Percentiles rank a stretch among this genome's conserved stretches.
phyloP scores from a whole-genome alignment of 2,113 vertebrate species.

The zebrafish (Danio rerio) region DNA sequence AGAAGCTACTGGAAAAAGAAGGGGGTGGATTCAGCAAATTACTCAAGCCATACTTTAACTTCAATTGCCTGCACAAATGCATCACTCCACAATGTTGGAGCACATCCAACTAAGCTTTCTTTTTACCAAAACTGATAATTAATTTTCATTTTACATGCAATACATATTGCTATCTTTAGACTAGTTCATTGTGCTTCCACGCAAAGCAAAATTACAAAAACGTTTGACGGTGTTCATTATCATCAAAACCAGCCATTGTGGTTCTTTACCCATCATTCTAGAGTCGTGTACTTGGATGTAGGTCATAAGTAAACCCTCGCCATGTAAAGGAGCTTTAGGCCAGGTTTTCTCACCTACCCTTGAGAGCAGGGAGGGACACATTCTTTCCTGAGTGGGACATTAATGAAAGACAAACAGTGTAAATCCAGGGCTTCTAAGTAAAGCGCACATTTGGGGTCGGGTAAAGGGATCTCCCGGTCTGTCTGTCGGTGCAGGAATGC shows the following conservation, averaged over 20 bases:
- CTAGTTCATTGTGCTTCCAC: not conserved
- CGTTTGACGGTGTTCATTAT: not conserved
- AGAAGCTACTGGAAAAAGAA: not conserved
- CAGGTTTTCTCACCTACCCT: constrained; percentile 72
- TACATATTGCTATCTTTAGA: not conserved
- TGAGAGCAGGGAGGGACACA: constrained; percentile 73
- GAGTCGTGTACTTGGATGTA: not conserved
- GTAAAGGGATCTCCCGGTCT: constrained; percentile 52
- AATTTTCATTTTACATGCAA: not conserved
- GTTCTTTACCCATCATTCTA: not conserved
- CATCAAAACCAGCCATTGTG: not conserved
- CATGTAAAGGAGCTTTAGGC: constrained; percentile 58
- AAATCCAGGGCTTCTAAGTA: constrained; percentile 73
- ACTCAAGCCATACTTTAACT: not conserved
- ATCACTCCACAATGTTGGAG: not conserved
- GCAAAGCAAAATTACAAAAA: not conserved
- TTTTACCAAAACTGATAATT: not conserved
- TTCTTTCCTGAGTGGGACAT: constrained; percentile 73
- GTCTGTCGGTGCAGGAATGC: constrained; percentile 62
- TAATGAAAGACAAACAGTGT: constrained; percentile 83
- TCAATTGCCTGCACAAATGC: not conserved
- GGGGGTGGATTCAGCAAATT: not conserved
- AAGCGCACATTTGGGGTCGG: constrained; percentile 48
- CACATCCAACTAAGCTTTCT: not conserved
- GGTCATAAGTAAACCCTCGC: constrained; percentile 15